These are phyloP conservation scores for Dryoscopus gambensis DNA, from an alignment of 2,113 vertebrate species.

Conservation along the genomic window DNA sequence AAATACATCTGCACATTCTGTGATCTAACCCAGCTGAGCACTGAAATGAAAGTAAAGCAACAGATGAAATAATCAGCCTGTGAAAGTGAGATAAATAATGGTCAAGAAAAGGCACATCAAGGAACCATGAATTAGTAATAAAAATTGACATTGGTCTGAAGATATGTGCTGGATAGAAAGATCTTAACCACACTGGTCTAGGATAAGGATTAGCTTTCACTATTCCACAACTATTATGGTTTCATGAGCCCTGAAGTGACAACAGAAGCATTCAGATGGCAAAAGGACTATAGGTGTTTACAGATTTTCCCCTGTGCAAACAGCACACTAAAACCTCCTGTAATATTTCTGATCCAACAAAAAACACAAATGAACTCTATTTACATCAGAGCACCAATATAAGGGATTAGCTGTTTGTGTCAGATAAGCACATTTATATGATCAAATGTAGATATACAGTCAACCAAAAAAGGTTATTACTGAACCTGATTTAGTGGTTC, in stretches of 20 bases:
- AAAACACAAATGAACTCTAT: neutral
- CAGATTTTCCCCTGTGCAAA: neutral
- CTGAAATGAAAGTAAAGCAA: neutral
- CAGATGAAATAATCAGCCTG: neutral
- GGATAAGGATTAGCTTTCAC: neutral
- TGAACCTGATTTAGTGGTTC: neutral
- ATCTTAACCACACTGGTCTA: neutral
- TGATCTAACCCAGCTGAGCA: neutral
- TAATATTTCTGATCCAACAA: neutral
- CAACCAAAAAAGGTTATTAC: neutral
- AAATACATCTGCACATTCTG: neutral
- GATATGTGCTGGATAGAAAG: neutral
- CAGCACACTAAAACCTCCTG: neutral
- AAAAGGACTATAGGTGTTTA: neutral
- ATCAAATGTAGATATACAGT: neutral
- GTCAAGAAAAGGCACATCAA: neutral
- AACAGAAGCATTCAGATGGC: neutral
- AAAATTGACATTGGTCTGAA: neutral
- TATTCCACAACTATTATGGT: neutral
- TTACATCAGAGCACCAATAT: neutral
- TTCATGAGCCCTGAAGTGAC: neutral
- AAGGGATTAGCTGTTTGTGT: neutral
- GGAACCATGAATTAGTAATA: neutral
- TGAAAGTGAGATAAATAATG: neutral
- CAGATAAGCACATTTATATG: neutral